Evolutionary conservation across 2,113 vertebrate species (phyloP), one percentile per base, ranked within the genome.

Genomic region (Theristicus caerulescens): DNA sequence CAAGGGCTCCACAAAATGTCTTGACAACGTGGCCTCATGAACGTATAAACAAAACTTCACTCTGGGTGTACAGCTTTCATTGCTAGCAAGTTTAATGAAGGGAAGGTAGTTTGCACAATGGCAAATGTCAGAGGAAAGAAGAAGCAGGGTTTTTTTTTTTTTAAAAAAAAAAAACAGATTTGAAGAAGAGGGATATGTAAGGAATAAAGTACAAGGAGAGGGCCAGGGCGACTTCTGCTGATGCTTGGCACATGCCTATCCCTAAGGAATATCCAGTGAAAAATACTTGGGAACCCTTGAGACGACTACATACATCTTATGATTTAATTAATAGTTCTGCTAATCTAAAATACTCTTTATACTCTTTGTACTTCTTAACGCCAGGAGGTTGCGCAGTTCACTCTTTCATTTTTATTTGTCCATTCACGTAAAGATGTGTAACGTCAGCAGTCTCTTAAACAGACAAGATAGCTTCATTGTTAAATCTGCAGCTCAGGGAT

Each of bases 281-380:
- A 32, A 82, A 62, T 81, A 38, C 22, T 51, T 81, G 51, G 77
- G 47, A 91, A 55, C 32, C n/a, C 25, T 81, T 51, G 72, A 83
- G 51, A 78, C 61, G 79, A 7, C 42, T 86, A 24, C 59, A 27
- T 84, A 8, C 19, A 14, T 81, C 20, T 94, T 58, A 59, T 2
- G 6, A 42, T 47, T 82, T 85, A 79, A 72, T 80, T 82, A 95
- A 66, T 78, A 85, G 61, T 72, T 94, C 52, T 91, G 16, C 11
- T n/a, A 8, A 59, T 78, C 72, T 76, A 27, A 89, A 82, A 64
- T 71, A 91, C 18, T 42, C 16, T 71, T 61, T 46, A 36, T 87
- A n/a, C 3, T 93, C 82, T 49, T 79, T 38, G 27, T 82, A 38
- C 7, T 49, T 91, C 65, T 61, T 49, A 85, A 77, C n/a, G 67